A percentile compares a stretch with the other conserved stretches of the same genome.
Evolutionary conservation across 2,113 vertebrate genomes (phyloP).

Genomic region (Argyrosomus japonicus): DNA sequence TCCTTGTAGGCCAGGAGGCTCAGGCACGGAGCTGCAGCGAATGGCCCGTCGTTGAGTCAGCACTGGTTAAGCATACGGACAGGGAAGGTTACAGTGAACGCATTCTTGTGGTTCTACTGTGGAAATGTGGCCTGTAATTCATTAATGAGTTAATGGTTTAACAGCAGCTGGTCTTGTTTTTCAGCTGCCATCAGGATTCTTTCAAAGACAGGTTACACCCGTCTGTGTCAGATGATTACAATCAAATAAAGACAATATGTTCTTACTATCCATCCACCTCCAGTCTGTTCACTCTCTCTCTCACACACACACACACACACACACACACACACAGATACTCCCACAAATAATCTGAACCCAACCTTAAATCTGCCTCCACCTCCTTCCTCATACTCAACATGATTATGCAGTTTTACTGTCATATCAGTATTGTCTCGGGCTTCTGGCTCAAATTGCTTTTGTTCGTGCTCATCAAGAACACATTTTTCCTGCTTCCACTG

Average conservation of each 20-base stretch:
- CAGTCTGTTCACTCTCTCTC: slow-evolving; percentile 9
- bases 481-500: slow-evolving; percentile 36
- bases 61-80: slow-evolving; percentile 38
- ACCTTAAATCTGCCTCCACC: slow-evolving; percentile 28
- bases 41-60: slow-evolving; percentile 64
- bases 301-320: background rate
- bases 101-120: slow-evolving; percentile 10
- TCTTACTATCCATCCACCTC: slow-evolving; percentile 32
- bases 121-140: slow-evolving; percentile 15
- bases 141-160: slow-evolving; percentile 52
- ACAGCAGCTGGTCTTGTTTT: slow-evolving; percentile 59
- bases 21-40: slow-evolving; percentile 29
- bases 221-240: slow-evolving; percentile 48
- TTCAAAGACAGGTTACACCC: slow-evolving; percentile 54
- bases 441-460: slow-evolving; percentile 45
- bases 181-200: slow-evolving; percentile 41
- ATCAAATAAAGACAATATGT: slow-evolving; percentile 31
- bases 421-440: slow-evolving; percentile 35
- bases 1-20: slow-evolving; percentile 49
- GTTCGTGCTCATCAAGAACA: slow-evolving; percentile 42
- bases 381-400: slow-evolving; percentile 21
- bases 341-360: slow-evolving; percentile 46
- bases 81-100: slow-evolving; percentile 15
- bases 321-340: slow-evolving; percentile 9
- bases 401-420: slow-evolving; percentile 49